Conservation (phyloP, 2,888 invertebrate species). For the Cabera pusaria region DNA sequence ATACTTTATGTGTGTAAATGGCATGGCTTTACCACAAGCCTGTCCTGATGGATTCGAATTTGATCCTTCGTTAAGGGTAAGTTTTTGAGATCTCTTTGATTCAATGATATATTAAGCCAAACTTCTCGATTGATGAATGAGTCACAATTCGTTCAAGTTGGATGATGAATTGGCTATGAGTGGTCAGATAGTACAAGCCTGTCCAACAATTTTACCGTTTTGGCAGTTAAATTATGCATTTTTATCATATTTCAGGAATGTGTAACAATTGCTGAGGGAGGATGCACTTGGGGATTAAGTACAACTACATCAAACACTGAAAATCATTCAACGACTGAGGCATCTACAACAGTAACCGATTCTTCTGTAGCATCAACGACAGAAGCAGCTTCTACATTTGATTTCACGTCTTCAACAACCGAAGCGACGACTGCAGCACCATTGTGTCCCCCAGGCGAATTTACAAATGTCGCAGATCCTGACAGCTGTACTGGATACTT, state of each 20-base stretch:
- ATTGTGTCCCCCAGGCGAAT: conserved; percentile 34
- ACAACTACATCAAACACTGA: no score
- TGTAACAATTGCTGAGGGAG: conserved; percentile 3
- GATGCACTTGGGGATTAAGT: no score
- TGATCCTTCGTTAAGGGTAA: conserved; percentile 25
- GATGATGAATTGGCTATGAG: no score
- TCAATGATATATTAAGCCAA: no score
- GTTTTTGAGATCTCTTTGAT: no score
- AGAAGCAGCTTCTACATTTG: conserved; percentile 1
- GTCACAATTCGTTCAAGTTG: no score
- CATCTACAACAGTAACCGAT: conserved; percentile 1
- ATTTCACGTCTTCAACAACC: conserved; percentile 4
- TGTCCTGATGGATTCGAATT: conserved; percentile 45
- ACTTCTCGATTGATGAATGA: no score
- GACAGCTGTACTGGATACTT: conserved; percentile 42
- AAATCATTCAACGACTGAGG: conserved; percentile 3
- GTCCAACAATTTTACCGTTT: no score
- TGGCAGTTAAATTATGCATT: no score
- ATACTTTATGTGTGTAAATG: conserved; percentile 43
- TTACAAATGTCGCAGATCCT: conserved; percentile 45
- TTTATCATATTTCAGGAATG: conserved; percentile 4
- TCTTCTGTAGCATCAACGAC: neutral
- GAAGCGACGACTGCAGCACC: conserved; percentile 4
- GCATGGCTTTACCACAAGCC: conserved; percentile 32
- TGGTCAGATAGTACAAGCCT: no score